These are phyloP conservation scores for Aphaenogaster floridana DNA, from an alignment of 1,140 invertebrate species.

Conservation along the genomic window DNA sequence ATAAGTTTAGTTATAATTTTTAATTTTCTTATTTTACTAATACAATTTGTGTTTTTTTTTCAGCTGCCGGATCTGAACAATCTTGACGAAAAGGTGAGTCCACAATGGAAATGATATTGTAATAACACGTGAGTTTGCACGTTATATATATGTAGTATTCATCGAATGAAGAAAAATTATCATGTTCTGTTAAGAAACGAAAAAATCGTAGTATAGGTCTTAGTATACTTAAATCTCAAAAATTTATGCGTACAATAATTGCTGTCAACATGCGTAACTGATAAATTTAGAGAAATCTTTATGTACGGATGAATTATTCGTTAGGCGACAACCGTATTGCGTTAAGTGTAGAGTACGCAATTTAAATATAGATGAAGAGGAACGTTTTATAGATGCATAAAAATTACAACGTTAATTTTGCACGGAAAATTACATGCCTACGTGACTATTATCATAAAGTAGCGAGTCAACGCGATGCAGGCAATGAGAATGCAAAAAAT, in stretches of 20 bases:
- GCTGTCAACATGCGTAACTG: not conserved
- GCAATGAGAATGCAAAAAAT: constrained; percentile 9
- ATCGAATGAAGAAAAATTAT: not conserved
- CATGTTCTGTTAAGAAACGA: not conserved
- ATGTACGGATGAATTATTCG: not conserved
- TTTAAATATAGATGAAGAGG: constrained; percentile 10
- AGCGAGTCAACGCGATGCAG: constrained; percentile 20
- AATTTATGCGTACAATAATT: not conserved
- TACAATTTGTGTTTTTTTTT: constrained; percentile 76
- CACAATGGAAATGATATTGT: not conserved
- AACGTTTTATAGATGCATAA: not conserved
- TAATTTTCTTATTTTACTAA: not conserved
- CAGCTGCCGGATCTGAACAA: constrained; percentile 83
- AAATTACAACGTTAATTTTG: constrained; percentile 34
- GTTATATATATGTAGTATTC: not conserved
- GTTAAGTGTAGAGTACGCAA: not conserved
- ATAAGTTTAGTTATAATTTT: no score
- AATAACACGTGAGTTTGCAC: not conserved
- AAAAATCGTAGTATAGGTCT: not conserved
- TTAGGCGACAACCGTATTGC: not conserved
- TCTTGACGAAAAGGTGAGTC: constrained; percentile 84
- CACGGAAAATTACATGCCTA: constrained; percentile 33
- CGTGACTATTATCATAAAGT: constrained; percentile 52
- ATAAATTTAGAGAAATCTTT: not conserved
- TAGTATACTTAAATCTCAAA: not conserved